phyloP scores from a whole-genome alignment of 2,797 vertebrate genomes.

The Cottoperca gobio region DNA sequence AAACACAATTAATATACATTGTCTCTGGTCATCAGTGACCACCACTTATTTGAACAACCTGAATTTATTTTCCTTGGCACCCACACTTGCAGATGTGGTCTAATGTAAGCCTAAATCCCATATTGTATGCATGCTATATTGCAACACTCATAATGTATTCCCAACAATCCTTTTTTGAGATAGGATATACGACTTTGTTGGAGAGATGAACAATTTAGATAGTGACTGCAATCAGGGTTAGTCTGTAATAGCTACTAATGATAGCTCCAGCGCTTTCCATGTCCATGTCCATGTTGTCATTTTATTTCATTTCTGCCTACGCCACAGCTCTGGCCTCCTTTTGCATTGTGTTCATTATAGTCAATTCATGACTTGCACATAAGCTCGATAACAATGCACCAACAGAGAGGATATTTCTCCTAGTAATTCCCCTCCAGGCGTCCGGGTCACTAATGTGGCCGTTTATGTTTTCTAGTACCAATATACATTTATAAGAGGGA shows the following conservation, averaged over 20 bases:
- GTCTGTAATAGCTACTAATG: background rate
- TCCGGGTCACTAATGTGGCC: slow-evolving; percentile 4
- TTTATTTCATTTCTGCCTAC: background rate
- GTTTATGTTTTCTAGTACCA: slow-evolving; percentile 15
- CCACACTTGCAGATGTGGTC: background rate
- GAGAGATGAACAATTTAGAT: background rate
- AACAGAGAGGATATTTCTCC: background rate
- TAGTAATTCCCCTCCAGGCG: background rate
- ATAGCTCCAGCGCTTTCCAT: background rate
- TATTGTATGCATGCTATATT: background rate
- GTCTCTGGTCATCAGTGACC: background rate
- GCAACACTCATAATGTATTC: background rate
- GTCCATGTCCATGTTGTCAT: background rate
- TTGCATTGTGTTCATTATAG: background rate
- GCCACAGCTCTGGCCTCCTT: background rate
- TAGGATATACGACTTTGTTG: background rate
- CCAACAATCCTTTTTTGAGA: background rate
- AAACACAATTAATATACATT: background rate
- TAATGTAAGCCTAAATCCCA: background rate
- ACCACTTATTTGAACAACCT: background rate
- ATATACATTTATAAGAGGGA: background rate
- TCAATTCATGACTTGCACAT: slow-evolving; percentile 3
- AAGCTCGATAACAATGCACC: slow-evolving; percentile 14
- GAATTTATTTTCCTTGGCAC: background rate
- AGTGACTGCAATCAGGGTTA: background rate